Evolutionary conservation across 2,888 invertebrate genomes (phyloP).

Genomic region (Hypomecis atomaria): DNA sequence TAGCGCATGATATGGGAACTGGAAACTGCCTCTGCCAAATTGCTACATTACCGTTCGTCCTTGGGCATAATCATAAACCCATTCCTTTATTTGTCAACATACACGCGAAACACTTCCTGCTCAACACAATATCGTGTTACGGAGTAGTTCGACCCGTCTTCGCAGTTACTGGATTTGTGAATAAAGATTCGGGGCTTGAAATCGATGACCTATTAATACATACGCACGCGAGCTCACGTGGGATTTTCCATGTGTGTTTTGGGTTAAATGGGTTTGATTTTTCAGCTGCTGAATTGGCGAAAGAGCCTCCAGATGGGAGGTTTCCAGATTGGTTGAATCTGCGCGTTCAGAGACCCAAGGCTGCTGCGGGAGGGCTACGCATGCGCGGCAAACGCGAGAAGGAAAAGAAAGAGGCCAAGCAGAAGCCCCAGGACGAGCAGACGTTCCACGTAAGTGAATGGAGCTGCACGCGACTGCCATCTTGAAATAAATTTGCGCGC

Average conservation of each 20-base stretch:
- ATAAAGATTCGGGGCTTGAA: constrained; percentile 50
- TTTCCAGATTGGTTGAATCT: constrained; percentile 77
- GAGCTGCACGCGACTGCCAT: constrained; percentile 49
- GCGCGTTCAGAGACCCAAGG: constrained; percentile 74
- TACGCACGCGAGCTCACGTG: constrained; percentile 51
- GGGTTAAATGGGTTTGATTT: constrained; percentile 25
- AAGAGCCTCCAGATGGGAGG: constrained; percentile 75
- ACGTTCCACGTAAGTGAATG: constrained; percentile 72
- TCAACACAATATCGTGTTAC: constrained; percentile 66
- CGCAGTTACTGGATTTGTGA: constrained; percentile 43
- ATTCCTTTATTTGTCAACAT: constrained; percentile 66
- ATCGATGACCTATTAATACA: constrained; percentile 58
- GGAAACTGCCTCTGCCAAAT: constrained; percentile 42
- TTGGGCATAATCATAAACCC: constrained; percentile 54
- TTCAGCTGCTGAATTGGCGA: constrained; percentile 78
- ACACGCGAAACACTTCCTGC: constrained; percentile 66
- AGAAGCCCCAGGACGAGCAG: constrained; percentile 55
- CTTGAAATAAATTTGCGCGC: constrained; percentile 49
- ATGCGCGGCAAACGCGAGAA: constrained; percentile 73
- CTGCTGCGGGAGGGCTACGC: constrained; percentile 58
- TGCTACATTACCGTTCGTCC: constrained; percentile 53
- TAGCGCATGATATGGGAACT: constrained; percentile 13
- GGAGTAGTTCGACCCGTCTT: constrained; percentile 57
- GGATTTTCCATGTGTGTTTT: constrained; percentile 18
- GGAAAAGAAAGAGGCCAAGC: constrained; percentile 51